Conservation (phyloP, 2,888 invertebrate species). For the Chouioia cunea region DNA sequence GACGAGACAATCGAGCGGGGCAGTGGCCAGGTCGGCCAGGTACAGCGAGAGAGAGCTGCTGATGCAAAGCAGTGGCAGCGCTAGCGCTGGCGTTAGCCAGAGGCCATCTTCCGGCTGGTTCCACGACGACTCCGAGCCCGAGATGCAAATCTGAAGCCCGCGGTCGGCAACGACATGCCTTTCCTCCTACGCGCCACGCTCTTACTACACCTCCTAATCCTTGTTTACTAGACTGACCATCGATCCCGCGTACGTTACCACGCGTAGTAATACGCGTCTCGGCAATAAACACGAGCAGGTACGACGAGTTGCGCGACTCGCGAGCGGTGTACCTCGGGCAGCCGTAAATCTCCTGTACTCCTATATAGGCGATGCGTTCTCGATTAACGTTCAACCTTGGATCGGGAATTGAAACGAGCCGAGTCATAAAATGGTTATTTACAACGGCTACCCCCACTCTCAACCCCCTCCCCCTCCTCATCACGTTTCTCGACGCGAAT, state of each 20-base stretch:
- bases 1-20: conserved; percentile 49
- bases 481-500: background rate
- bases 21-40: conserved; percentile 26
- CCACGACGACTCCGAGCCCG: conserved; percentile 66
- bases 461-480: no score
- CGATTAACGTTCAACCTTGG: conserved; percentile 36
- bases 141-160: conserved; percentile 64
- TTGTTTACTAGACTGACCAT: no score
- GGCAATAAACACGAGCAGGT: no score
- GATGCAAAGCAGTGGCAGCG: conserved; percentile 40
- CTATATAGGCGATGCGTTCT: conserved; percentile 14
- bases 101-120: conserved; percentile 57
- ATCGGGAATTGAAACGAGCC: conserved; percentile 30
- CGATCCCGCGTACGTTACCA: no score
- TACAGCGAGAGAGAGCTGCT: conserved; percentile 38
- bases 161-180: no score
- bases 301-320: background rate
- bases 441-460: conserved; percentile 23
- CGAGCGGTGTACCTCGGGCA: background rate
- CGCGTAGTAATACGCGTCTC: no score
- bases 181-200: no score
- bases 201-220: no score
- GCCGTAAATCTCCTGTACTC: background rate
- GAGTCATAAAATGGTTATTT: conserved; percentile 28
- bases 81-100: conserved; percentile 46